Evolutionary conservation across 2,797 vertebrate genomes (phyloP).

Genomic region (Ispidina picta): DNA sequence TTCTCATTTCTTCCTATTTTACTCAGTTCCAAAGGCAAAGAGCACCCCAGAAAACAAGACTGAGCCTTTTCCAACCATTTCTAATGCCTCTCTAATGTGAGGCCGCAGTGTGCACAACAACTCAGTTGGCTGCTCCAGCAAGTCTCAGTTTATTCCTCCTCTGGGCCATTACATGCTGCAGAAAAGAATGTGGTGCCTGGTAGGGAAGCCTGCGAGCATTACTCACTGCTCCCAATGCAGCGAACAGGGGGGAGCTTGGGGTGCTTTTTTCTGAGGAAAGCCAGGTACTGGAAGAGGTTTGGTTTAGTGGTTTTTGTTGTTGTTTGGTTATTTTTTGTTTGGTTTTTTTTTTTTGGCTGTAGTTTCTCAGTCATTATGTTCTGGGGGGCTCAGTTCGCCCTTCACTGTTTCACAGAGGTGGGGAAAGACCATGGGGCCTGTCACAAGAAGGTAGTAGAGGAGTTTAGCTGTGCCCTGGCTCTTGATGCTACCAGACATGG

Average conservation of each 20-base stretch:
- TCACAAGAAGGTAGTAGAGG: not conserved
- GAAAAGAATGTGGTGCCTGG: conserved; percentile 37
- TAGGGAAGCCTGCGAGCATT: conserved; percentile 25
- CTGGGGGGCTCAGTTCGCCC: fast-evolving
- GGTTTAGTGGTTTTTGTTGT: not conserved
- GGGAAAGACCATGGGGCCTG: not conserved
- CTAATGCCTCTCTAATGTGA: fast-evolving
- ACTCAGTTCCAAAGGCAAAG: not conserved
- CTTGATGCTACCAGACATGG: not conserved
- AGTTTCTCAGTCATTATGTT: not conserved
- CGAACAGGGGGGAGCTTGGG: not conserved
- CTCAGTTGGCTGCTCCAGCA: not conserved
- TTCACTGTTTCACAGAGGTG: not conserved
- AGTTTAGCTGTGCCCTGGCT: not conserved
- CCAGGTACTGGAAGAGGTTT: not conserved
- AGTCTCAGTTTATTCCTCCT: conserved; percentile 26
- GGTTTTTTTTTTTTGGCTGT: not conserved
- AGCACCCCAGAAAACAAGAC: not conserved
- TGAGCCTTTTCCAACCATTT: not conserved
- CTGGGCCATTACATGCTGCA: conserved; percentile 62
- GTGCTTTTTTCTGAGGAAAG: not conserved
- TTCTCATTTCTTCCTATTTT: not conserved
- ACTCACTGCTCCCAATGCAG: conserved; percentile 2
- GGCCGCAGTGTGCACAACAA: not conserved
- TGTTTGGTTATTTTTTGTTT: too few species aligned